Evolutionary conservation across 2,797 vertebrate species (phyloP).

Genomic region (Tangara arthus): DNA sequence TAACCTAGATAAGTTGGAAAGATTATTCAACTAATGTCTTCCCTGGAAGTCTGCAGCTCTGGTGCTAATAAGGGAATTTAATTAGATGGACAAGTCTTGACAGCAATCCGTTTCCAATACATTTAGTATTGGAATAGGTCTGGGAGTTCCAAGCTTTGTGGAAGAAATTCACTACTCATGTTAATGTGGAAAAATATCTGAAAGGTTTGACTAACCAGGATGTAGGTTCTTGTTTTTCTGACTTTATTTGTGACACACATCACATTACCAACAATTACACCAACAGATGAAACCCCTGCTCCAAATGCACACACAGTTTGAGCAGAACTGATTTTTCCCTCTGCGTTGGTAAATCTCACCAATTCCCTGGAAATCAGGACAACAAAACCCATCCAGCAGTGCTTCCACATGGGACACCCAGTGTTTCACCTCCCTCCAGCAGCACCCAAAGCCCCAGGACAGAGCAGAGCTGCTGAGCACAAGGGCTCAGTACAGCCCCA

Average conservation of each 20-base stretch:
- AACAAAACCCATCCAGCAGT: not conserved
- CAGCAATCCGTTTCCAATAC: conserved; percentile 47
- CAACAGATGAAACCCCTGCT: not conserved
- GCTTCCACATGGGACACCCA: not conserved
- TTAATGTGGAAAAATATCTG: not conserved
- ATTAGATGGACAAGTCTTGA: conserved; percentile 53
- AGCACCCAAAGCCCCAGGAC: not conserved
- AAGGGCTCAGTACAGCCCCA: fast-evolving
- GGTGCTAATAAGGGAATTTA: conserved; percentile 49
- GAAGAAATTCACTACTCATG: not conserved
- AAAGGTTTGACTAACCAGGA: not conserved
- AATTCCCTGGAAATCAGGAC: not conserved
- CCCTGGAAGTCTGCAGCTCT: conserved; percentile 4
- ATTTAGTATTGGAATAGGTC: conserved; percentile 44
- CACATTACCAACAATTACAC: not conserved
- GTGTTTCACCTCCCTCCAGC: not conserved
- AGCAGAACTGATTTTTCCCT: not conserved
- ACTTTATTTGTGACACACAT: not conserved
- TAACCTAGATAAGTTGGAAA: not conserved
- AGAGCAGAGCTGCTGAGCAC: not conserved
- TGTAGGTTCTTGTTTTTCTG: not conserved
- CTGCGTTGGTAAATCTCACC: not conserved
- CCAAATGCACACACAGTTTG: not conserved
- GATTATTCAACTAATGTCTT: conserved; percentile 22
- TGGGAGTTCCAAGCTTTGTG: not conserved